Percentiles rank a stretch among this genome's conserved stretches.
These are phyloP conservation scores for Caenorhabditis remanei DNA, from an alignment of 1,140 invertebrate genomes.

Conservation along the genomic window DNA sequence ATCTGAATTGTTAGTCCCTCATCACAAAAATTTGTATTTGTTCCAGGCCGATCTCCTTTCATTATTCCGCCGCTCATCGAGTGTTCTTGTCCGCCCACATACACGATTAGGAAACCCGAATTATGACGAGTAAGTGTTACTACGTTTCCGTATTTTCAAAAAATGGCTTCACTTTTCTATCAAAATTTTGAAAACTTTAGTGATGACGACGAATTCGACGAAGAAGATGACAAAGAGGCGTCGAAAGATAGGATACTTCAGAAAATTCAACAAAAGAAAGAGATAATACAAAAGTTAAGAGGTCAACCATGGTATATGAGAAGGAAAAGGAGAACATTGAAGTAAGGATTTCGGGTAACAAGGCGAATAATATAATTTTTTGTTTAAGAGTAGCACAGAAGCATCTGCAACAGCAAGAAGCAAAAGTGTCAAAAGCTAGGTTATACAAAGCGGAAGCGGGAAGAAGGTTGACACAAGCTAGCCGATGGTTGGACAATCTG, in stretches of 20 bases:
- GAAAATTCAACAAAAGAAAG: conserved; percentile 90
- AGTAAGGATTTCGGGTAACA: conserved; percentile 61
- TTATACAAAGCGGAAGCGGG: conserved; percentile 64
- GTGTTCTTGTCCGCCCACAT: conserved; percentile 59
- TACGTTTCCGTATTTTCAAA: conserved; percentile 13
- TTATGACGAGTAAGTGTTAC: conserved; percentile 44
- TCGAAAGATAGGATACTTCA: conserved; percentile 82
- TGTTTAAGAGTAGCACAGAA: conserved; percentile 68
- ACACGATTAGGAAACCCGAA: conserved; percentile 42
- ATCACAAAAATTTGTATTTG: not conserved
- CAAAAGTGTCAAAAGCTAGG: conserved; percentile 66
- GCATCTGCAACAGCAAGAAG: conserved; percentile 69
- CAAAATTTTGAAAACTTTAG: not conserved
- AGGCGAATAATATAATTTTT: not conserved
- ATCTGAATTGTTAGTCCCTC: not conserved
- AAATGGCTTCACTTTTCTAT: not conserved
- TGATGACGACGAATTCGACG: conserved; percentile 68
- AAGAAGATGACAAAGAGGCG: conserved; percentile 68
- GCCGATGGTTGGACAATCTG: conserved; percentile 88
- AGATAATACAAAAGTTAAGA: conserved; percentile 88
- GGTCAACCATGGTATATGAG: conserved; percentile 89
- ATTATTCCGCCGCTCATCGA: conserved; percentile 69
- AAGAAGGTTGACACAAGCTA: conserved; percentile 84
- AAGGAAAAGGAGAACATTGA: conserved; percentile 87
- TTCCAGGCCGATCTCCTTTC: conserved; percentile 68